Evolutionary conservation across 2,797 vertebrate genomes (phyloP), one percentile per base, ranked within the genome.

Genomic region (Odontamblyopus rebecca): DNA sequence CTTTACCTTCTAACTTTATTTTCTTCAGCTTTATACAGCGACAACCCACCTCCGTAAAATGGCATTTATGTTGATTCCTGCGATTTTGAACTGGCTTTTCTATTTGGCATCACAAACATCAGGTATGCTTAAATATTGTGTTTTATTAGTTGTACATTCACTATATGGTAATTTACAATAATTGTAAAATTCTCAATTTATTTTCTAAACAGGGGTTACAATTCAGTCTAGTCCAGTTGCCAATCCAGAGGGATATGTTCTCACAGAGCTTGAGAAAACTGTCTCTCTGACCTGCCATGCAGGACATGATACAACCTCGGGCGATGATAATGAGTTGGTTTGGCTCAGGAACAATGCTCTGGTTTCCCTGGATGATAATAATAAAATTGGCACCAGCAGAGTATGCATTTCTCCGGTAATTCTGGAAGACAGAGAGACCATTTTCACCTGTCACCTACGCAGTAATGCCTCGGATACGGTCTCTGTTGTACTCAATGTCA

Each of bases 401-500:
- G 74, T 99, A 76, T 99, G 98, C 61, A 60, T 99, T 27, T 81
- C 85, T 8, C 92, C 95, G 0, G 79, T 96, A 73, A 88, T 77
- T 0, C 35, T 72, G 61, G 68, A 92, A 0, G 97, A 99, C 78
- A 65, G 97, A 0, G 91, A 88, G 0, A 93, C 93, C 70, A 90
- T 77, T 54, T 99, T 98, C 75, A 94, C 93, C 1, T 99, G 98
- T 90, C 89, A 63, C 77, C 80, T 96, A 68, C 87, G 78, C 0
- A 82, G 87, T 6, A 62, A 98, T 35, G 54, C 56, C 32, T 87
- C 91, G 0, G 9, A 89, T 9, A 93, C 80, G 0, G 65, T 91
- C 69, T 95, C 95, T 0, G 93, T 97, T 76, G 82, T 82, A 59
- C 93, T 99, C 76, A 85, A 96, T 1, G 94, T 99, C 71, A 89